Base-by-base conservation (phyloP, 2,888 invertebrate genomes). In the Drosophila borborema region DNA sequence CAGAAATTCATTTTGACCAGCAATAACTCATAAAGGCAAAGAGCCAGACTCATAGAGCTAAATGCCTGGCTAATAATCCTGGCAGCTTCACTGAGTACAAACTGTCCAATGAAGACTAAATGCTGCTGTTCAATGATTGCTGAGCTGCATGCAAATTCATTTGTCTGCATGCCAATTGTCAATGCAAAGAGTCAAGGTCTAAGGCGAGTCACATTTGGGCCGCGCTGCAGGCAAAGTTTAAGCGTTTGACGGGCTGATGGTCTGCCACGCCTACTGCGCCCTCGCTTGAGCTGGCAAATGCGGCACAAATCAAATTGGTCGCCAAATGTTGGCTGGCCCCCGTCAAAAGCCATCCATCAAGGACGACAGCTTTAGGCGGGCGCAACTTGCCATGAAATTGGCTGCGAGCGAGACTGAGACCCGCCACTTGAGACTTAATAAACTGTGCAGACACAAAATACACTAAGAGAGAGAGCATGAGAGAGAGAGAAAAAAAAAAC, bases 301-400 rank as follows among this genome's bases (percentile, higher is more conserved):
- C 45, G 70, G 72, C 67, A 66, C 84, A 89, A 85, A 89, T 85
- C 82, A 89, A 89, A 89, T 89, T 86, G 89, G 80, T 77, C 82
- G 74, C 87, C 89, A 81, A 83, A 72, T 71, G 67, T 55, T 74
- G 83, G 56, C 64, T 65, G 67, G 69, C 69, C 51, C 48, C 77
- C 87, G 64, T 86, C 89, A 87, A 73, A 89, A 82, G 82, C 72
- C 88, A 85, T 85, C 89, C 85, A 85, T 85, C 85, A 85, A 87
- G 88, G 82, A 71, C 64, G 70, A 73, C 75, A 75, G 80, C 81
- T 74, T 72, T 80, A 74, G 84, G 68, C 82, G 77, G 73, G 80
- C 65, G 70, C 89, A 85, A 84, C 85, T 87, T 82, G 80, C 77
- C 85, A 85, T 85, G 85, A 85, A 85, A 85, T 85, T 85, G 85